Percentiles rank a stretch among this genome's conserved stretches.
Conservation (phyloP, 2,888 invertebrate genomes). For the Trichacis sp. region DNA sequence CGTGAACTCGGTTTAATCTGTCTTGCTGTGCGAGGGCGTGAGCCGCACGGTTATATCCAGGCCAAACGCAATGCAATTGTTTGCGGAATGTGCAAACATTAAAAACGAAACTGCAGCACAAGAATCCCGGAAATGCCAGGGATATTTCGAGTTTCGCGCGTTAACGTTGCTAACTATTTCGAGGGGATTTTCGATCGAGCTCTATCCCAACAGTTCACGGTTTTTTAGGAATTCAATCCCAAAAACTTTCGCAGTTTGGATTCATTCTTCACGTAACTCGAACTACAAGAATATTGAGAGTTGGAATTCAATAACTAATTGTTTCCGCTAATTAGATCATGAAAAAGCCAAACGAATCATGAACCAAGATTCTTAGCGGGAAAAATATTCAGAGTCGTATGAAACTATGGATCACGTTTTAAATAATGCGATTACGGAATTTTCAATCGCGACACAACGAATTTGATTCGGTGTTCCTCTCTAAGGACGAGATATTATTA, state of each 20-base stretch:
- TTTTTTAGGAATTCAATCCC: no score
- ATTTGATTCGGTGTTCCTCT: no score
- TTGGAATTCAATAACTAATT: not conserved
- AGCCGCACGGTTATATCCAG: conserved; percentile 12
- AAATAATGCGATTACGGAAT: no score
- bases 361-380: no score
- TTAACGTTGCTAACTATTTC: not conserved
- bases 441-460: not conserved
- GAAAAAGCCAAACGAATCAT: not conserved
- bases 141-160: conserved; percentile 37
- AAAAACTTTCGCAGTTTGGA: no score
- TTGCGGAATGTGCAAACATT: conserved; percentile 32
- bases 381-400: not conserved
- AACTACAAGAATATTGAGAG: not conserved
- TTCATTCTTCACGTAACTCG: no score
- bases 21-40: conserved; percentile 10
- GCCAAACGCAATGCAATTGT: conserved; percentile 30
- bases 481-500: no score
- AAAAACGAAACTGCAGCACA: conserved; percentile 31
- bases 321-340: not conserved
- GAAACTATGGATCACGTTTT: not conserved
- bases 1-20: conserved; percentile 13
- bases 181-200: not conserved
- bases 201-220: not conserved
- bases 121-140: conserved; percentile 40